Conservation (phyloP, 92 coral and sea anemone genomes). For the Chrysogorgia sp. region DNA sequence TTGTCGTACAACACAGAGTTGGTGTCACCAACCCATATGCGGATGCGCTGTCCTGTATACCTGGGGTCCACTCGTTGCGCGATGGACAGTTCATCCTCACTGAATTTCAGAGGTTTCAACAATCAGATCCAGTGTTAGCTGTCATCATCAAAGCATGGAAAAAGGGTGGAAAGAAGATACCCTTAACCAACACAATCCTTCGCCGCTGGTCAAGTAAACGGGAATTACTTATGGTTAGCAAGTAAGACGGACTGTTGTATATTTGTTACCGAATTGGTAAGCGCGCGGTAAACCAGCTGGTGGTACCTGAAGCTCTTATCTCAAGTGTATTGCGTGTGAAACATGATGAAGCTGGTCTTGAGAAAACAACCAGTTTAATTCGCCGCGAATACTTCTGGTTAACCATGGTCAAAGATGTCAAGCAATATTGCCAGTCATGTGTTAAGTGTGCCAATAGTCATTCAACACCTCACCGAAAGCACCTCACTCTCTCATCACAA, state of each 20-base stretch:
- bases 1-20: constrained; percentile 31
- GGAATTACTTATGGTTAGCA: constrained; percentile 8
- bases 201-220: constrained; percentile 9
- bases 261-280: constrained; percentile 44
- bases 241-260: constrained; percentile 8
- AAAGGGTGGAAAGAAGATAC: background rate
- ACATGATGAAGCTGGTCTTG: background rate
- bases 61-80: constrained; percentile 24
- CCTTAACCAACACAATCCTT: constrained; percentile 23
- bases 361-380: background rate
- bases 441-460: constrained; percentile 38
- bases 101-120: constrained; percentile 45
- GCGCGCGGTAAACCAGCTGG: constrained; percentile 39
- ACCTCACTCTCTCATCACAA: constrained; percentile 45
- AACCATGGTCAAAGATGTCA: constrained; percentile 21
- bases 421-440: constrained; percentile 44
- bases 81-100: constrained; percentile 7
- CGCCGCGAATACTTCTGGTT: background rate
- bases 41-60: constrained; percentile 55
- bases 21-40: constrained; percentile 57
- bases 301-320: constrained; percentile 38
- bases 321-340: constrained; percentile 2
- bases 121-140: constrained; percentile 50
- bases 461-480: constrained; percentile 31
- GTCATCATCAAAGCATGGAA: background rate